Conservation (phyloP, 2,797 vertebrate genomes). For the Nannoperca obscura region DNA sequence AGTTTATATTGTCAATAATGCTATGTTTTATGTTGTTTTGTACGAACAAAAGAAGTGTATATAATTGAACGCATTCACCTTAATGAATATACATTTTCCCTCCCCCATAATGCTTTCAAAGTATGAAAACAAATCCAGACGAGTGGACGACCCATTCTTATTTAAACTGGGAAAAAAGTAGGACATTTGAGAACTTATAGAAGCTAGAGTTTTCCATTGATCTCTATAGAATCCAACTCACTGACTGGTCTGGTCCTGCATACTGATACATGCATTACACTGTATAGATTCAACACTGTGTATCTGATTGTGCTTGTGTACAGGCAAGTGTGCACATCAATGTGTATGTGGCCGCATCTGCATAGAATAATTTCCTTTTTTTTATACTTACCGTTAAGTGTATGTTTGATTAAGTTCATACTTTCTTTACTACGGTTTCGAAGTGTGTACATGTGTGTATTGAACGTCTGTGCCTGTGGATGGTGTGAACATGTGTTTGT, state of each 20-base stretch:
- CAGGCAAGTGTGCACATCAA: conserved; percentile 27
- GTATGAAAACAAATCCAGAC: not conserved
- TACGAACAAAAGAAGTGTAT: not conserved
- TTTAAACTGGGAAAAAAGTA: conserved; percentile 39
- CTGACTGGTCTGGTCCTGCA: conserved; percentile 67
- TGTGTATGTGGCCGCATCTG: conserved; percentile 28
- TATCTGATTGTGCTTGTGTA: conserved; percentile 72
- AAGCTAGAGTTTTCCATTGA: conserved; percentile 76
- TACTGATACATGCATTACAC: conserved; percentile 81
- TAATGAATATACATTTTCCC: not conserved
- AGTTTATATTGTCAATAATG: not conserved
- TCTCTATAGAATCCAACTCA: conserved; percentile 67
- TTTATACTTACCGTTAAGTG: not conserved
- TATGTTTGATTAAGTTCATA: not conserved
- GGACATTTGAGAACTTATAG: conserved; percentile 36
- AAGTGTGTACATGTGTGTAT: not conserved
- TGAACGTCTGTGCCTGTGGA: not conserved
- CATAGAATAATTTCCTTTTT: conserved; percentile 3
- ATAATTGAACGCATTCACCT: not conserved
- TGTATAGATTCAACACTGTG: conserved; percentile 72
- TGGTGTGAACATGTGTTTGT: conserved; percentile 20
- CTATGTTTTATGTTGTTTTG: not conserved
- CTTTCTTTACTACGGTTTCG: not conserved
- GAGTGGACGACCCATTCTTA: conserved; percentile 10
- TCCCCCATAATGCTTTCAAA: not conserved